phyloP scores from a whole-genome alignment of 2,113 vertebrate genomes.

The Syngnathus typhle region DNA sequence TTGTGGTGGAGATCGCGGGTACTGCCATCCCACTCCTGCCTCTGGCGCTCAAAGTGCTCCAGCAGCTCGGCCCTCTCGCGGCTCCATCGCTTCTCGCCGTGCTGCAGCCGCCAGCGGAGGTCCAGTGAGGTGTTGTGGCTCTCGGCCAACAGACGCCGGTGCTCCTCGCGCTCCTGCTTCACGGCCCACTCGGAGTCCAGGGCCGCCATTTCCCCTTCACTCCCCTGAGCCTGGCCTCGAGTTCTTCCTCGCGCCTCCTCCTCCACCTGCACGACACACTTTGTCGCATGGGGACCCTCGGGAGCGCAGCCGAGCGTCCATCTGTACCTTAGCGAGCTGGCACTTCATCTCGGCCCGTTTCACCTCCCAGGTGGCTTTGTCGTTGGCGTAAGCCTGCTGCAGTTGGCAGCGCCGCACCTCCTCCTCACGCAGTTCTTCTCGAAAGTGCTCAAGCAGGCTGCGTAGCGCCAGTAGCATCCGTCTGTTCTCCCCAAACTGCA shows the following conservation, averaged over 20 bases:
- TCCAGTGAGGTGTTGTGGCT: conserved; percentile 83
- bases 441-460: conserved; percentile 85
- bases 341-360: conserved; percentile 83
- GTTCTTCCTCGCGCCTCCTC: conserved; percentile 23
- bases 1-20: conserved; percentile 80
- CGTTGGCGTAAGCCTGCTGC: conserved; percentile 83
- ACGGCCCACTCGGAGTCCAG: conserved; percentile 51
- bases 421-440: conserved; percentile 80
- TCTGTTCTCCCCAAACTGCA: conserved; percentile 80
- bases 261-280: conserved; percentile 45
- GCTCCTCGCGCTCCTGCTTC: conserved; percentile 81
- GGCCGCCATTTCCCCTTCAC: conserved; percentile 9
- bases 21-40: conserved; percentile 81
- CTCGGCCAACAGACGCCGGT: conserved; percentile 83
- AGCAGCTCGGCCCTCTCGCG: conserved; percentile 82
- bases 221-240: conserved; percentile 44
- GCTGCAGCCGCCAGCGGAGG: conserved; percentile 88
- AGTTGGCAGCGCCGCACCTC: conserved; percentile 75
- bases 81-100: conserved; percentile 85
- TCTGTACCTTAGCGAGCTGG: conserved; percentile 81
- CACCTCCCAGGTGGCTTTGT: conserved; percentile 91
- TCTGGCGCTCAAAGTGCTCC: conserved; percentile 78
- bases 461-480: conserved; percentile 80
- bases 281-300: too few species aligned
- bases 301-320: conserved; percentile 38